Evolutionary conservation across 2,113 vertebrate species (phyloP), one percentile per base, ranked within the genome.

Genomic region (Tenrec ecaudatus): DNA sequence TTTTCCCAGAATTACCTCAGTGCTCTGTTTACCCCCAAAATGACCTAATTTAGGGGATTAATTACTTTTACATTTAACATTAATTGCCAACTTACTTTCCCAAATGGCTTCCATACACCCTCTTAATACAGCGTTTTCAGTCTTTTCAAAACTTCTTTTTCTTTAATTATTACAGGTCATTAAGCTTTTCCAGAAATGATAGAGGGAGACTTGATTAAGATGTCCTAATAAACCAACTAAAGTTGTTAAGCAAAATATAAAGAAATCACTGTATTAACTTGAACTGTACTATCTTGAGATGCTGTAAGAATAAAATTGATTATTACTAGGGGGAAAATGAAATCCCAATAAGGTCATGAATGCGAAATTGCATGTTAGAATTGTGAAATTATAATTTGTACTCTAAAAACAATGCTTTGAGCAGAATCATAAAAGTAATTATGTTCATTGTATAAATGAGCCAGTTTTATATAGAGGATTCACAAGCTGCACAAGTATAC

Each of bases 161-260:
- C 22, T 71, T 85, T 58, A 79, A 83, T 86, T 60, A 47, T 73
- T 23, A 86, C 57, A 43, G 27, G 40, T 92, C 36, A 40, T 77
- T 80, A 89, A 69, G 47, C 36, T 60, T 83, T 84, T 68, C 66
- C 84, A 53, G 58, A 31, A 76, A 91, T 22, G 60, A 31, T 73
- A n/a, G 60, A 36, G 79, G 79, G 79, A 92, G 94, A 36, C 92
- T 4, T 53, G 11, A 53, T 53, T 12, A 53, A 15, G 1, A 43
- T 66, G 1, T 31, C 12, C 16, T 69, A 87, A 60, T n/a, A 33
- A 82, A 43, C 29, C 71, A 66, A 3, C 69, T 19, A 57, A 4
- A 95, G 17, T 22, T 85, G 23, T 88, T 85, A 85, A 88, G 38
- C 20, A 84, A 90, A 90, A 80, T 25, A 68, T 43, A 86, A 78